Base-by-base conservation (phyloP, 2,888 invertebrate genomes). In the Papilio protenor region DNA sequence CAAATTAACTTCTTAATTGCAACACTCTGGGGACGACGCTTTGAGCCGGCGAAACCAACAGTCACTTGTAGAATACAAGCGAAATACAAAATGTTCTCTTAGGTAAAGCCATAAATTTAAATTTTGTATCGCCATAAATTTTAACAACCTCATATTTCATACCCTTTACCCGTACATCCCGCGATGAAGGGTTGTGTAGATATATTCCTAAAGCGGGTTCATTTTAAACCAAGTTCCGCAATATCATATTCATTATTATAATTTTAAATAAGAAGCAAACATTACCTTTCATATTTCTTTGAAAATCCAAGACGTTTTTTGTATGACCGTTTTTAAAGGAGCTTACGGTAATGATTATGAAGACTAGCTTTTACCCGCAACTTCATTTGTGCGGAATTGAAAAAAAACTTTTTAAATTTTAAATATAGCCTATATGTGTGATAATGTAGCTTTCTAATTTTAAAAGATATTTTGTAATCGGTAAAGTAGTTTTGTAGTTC, bases 1-100 rank as follows among this genome's bases (percentile, higher is more conserved):
- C 66, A 75, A 66, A 66, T 66, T 64, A 52, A 49, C 47, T 49
- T 66, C 52, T 33, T 49, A 75, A 75, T 75, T 75, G 49, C 49
- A 64, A 75, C 33, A 61, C 74, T 61, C 61, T 10, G 18, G 61
- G 12, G 72, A 55, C 72, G 72, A 27, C 52, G 72, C 55, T 72
- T 27, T 33, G 27, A 33, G 23, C 55, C 55, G 52, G n/a, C 55
- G 27, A 27, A 45, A 45, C 18, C 40, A 66, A 66, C 40, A 64
- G n/a, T 45, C 66, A 69, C 16, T 69, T 69, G 4, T n/a, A 64
- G 8, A 61, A 61, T 61, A 66, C n/a, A 21, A 69, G 66, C 21
- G 16, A 45, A 69, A 69, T 69, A 69, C 45, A 69, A 69, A 69
- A 69, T 45, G 12, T 69, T 45, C n/a, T 45, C 6, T 3, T 1